A percentile compares a stretch with the other conserved stretches of the same genome.
phyloP scores from a whole-genome alignment of 2,888 invertebrate species.

The Sphinx pinastri region DNA sequence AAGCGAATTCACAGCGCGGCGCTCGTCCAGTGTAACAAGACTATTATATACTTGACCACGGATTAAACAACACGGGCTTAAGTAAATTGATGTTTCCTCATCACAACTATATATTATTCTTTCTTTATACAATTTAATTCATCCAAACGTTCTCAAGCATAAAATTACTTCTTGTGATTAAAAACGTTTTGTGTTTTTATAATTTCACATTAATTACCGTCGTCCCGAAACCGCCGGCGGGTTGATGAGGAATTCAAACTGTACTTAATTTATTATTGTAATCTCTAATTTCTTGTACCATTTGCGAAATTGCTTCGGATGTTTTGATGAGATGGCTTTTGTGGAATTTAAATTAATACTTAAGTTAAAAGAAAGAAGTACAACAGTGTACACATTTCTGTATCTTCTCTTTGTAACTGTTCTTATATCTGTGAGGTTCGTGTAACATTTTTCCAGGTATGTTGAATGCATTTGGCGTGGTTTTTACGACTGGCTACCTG shows the following conservation, averaged over 20 bases:
- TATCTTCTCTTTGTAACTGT: too few species aligned
- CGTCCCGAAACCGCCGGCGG: neutral
- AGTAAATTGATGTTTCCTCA: too few species aligned
- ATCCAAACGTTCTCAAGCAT: neutral
- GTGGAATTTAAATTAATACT: neutral
- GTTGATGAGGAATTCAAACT: neutral
- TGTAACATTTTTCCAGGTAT: too few species aligned
- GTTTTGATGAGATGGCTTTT: constrained; percentile 6
- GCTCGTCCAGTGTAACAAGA: too few species aligned
- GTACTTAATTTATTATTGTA: constrained; percentile 11
- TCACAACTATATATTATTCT: too few species aligned
- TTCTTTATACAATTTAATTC: neutral
- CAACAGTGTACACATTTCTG: too few species aligned
- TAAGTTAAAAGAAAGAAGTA: neutral
- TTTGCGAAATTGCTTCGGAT: constrained; percentile 11
- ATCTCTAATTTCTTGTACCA: constrained; percentile 10
- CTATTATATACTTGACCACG: too few species aligned
- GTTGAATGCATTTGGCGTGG: too few species aligned
- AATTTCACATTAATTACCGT: constrained; percentile 8
- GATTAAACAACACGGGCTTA: too few species aligned
- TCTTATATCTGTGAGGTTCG: too few species aligned
- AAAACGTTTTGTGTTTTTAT: constrained; percentile 6
- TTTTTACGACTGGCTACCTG: too few species aligned
- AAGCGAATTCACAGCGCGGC: too few species aligned
- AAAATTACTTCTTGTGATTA: neutral